Percentiles rank a stretch among this genome's conserved stretches.
Evolutionary conservation across 2,797 vertebrate genomes (phyloP).

Genomic region (Pipistrellus pygmaeus): DNA sequence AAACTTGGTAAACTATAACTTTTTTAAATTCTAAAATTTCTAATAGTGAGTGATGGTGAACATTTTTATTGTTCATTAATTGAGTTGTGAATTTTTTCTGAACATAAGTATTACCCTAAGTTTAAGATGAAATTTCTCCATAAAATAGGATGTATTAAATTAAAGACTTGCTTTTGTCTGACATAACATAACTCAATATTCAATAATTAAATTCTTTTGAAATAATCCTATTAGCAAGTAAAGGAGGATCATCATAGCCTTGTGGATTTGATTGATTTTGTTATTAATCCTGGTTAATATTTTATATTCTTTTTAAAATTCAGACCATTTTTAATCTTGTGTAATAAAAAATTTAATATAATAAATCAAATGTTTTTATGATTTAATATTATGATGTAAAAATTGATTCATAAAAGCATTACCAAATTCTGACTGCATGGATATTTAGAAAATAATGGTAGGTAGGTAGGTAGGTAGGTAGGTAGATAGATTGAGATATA

Average conservation of each 20-base stretch:
- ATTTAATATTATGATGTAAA: conserved; percentile 26
- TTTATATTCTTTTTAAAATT: background rate
- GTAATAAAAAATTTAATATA: background rate
- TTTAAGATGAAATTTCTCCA: background rate
- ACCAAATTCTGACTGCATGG: background rate
- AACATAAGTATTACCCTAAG: background rate
- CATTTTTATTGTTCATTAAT: background rate
- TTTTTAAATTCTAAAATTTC: background rate
- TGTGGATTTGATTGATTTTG: background rate
- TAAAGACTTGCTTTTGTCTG: background rate
- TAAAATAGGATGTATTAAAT: background rate
- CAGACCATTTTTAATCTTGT: background rate
- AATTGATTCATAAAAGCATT: background rate
- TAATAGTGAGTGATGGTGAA: background rate
- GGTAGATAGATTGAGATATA: background rate
- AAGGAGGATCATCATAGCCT: background rate
- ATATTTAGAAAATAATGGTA: background rate
- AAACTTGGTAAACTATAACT: background rate
- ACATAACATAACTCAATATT: background rate
- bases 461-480: background rate
- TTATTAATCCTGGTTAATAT: conserved; percentile 16
- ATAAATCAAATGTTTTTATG: background rate
- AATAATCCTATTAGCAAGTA: background rate
- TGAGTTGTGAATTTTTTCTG: background rate
- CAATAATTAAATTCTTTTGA: background rate